A percentile compares a stretch with the other conserved stretches of the same genome.
Evolutionary conservation across 2,113 vertebrate species (phyloP).

Genomic region (Phalacrocorax pelagicus): DNA sequence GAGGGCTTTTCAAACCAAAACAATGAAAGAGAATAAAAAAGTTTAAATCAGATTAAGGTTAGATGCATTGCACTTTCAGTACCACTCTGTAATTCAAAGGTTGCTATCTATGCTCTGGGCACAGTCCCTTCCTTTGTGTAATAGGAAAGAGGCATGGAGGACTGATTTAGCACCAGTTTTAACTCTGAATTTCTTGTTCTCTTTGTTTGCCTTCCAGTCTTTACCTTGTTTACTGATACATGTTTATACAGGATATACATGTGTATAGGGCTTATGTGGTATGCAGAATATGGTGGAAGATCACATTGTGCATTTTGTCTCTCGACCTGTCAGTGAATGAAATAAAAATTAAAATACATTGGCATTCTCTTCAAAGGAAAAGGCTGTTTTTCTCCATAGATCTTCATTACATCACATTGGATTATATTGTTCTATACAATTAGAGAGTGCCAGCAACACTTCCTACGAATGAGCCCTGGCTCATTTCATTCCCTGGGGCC

Average conservation of each 20-base stretch:
- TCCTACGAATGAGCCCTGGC: not conserved
- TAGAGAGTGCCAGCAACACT: not conserved
- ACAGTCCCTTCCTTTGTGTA: not conserved
- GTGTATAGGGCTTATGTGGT: not conserved
- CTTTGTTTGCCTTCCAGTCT: not conserved
- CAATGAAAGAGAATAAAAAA: conserved; percentile 13
- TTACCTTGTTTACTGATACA: not conserved
- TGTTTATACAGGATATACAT: not conserved
- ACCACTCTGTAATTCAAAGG: conserved; percentile 7
- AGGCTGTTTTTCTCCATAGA: not conserved
- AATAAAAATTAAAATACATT: conserved; percentile 38
- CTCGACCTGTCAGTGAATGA: not conserved
- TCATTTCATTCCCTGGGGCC: conserved; percentile 34
- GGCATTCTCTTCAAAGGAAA: not conserved
- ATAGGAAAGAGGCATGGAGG: not conserved
- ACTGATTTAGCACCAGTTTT: not conserved
- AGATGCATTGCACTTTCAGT: not conserved
- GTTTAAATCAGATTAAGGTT: conserved; percentile 6
- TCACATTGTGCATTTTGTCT: not conserved
- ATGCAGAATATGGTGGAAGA: not conserved
- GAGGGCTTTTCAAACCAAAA: conserved; percentile 26
- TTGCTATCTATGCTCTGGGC: not conserved
- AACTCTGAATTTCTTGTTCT: not conserved
- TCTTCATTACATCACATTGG: conserved; percentile 16
- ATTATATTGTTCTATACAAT: conserved; percentile 28